phyloP scores from a whole-genome alignment of 2,797 vertebrate species.

The Cynodonichthys magdalenae region DNA sequence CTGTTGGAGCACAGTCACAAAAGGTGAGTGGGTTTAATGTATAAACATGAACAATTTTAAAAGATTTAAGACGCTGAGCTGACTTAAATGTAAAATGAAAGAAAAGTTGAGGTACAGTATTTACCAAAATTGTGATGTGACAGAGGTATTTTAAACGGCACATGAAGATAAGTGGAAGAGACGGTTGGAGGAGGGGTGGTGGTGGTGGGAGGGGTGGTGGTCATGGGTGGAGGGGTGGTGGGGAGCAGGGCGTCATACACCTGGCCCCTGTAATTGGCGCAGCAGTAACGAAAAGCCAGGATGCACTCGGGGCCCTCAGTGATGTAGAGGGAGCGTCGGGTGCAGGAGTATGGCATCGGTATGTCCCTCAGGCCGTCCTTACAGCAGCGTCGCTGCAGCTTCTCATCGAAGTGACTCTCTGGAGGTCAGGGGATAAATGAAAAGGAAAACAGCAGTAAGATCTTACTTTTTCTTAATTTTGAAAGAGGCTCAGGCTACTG shows the following conservation, averaged over 20 bases:
- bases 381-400: constrained; percentile 76
- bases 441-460: neutral
- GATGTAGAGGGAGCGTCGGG: constrained; percentile 77
- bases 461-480: neutral
- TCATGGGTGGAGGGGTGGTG: constrained; percentile 41
- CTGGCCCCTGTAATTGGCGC: constrained; percentile 67
- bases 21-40: neutral
- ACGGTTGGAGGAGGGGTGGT: neutral
- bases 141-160: rapidly evolving
- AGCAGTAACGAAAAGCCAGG: constrained; percentile 81
- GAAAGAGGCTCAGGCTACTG: no score
- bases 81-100: neutral
- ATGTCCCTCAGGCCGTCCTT: constrained; percentile 79
- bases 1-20: neutral
- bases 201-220: constrained; percentile 17
- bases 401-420: constrained; percentile 77
- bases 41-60: neutral
- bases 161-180: rapidly evolving
- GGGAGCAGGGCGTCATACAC: constrained; percentile 53
- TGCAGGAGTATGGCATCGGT: constrained; percentile 80
- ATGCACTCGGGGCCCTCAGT: constrained; percentile 76
- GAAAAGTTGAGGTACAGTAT: neutral
- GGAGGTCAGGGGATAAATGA: neutral
- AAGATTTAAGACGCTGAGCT: neutral
- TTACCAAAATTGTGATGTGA: rapidly evolving